Evolutionary conservation across 2,888 invertebrate species (phyloP), one percentile per base, ranked within the genome.

Genomic region (Argynnis bischoffii): DNA sequence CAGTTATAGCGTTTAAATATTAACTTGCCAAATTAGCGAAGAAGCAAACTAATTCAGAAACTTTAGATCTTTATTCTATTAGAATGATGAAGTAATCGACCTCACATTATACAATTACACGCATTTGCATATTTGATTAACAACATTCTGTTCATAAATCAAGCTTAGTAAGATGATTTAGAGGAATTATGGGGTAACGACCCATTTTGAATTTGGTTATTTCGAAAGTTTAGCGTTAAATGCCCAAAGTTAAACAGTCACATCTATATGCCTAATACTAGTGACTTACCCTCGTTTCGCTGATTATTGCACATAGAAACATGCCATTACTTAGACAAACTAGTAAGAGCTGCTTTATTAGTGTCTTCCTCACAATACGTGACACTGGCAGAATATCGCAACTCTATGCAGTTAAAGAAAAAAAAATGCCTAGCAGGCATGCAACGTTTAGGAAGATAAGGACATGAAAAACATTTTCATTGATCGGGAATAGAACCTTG

Each of bases 71-170:
- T 50, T 48, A 60, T 50, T 35, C 26, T 26, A 26, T 51, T 60
- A 50, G n/a, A 35, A 50, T 35, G 18, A n/a, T n/a, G 46, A 51
- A 60, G 50, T 60, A 60, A 60, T 51, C 50, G 60, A 60, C 16
- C 48, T 51, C 18, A 16, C 50, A 48, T 60, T 60, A 60, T 60
- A 60, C 50, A 60, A 60, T 50, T 60, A 60, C 48, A 35, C 50
- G 8, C 15, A 60, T 60, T 60, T 60, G 35, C 50, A 60, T 60
- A 60, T 51, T 60, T 48, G 59, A 59, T 59, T 18, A 60, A 60
- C 50, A 50, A 51, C 16, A 35, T 47, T 59, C 26, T 31, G 18
- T 60, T 31, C 50, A 16, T 60, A 60, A 60, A 35, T 60, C 60
- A 60, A 50, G 31, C 50, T 60, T n/a, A 16, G 16, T 50, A 51